Evolutionary conservation across 2,113 vertebrate genomes (phyloP), one percentile per base, ranked within the genome.

Genomic region (Plotosus lineatus): DNA sequence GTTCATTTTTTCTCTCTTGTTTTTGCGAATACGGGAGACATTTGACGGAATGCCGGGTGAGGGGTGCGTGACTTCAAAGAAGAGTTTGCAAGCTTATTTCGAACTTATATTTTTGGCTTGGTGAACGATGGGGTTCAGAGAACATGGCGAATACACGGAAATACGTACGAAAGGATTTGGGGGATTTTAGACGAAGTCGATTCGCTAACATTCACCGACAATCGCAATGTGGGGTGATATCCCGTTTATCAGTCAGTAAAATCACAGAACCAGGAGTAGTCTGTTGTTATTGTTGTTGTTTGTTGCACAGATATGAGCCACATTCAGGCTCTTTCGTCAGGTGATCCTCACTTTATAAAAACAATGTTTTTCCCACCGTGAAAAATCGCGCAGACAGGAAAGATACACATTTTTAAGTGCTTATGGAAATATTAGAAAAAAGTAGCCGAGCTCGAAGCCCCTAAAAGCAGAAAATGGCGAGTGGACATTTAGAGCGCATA

Each of bases 371-470:
- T 19, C 33, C 71, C 72, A 61, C 26, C 23, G 51, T 73, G 28
- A 73, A 38, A 73, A 60, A 17, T 44, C 40, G 46, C n/a, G 66
- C 71, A 42, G 79, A 61, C 28, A 17, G 17, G 7, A 72, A 28
- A 50, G 28, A 28, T 58, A 26, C 23, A 15, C n/a, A n/a, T n/a
- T n/a, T n/a, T n/a, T 3, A 26, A 26, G 46, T 28, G 26, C 10
- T 28, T 44, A 55, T 15, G 3, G 21, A n/a, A 19, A n/a, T n/a
- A 56, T 46, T 51, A 63, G 6, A 63, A 63, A 42, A 60, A 73
- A 58, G 33, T 21, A 36, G 36, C 56, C 72, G 61, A 81, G 81
- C 73, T 85, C 78, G 75, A 83, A n/a, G n/a, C 82, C 85, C 81
- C 82, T 75, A 69, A 60, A 65, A 58, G 36, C 51, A 66, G 31